These are phyloP conservation scores for Onychorhynchus coronatus DNA, from an alignment of 2,113 vertebrate genomes.

Conservation along the genomic window DNA sequence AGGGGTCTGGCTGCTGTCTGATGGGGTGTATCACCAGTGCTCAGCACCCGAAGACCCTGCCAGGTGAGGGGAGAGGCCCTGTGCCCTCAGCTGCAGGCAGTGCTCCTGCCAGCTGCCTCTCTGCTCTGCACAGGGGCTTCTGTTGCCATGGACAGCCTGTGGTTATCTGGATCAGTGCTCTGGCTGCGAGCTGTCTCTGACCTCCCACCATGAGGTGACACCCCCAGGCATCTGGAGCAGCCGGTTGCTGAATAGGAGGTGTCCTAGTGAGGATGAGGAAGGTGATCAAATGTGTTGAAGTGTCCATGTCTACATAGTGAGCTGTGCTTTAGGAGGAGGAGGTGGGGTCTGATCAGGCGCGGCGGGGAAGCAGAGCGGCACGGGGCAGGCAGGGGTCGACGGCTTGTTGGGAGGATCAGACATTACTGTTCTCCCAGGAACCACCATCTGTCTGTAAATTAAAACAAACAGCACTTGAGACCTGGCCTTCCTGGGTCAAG, in stretches of 20 bases:
- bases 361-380: background rate
- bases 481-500: background rate
- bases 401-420: background rate
- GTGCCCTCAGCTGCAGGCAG: background rate
- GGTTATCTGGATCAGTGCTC: background rate
- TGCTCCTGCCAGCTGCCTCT: background rate
- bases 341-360: fast-evolving
- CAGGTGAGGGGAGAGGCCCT: background rate
- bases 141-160: background rate
- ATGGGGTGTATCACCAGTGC: background rate
- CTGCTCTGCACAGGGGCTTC: background rate
- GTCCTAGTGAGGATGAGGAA: background rate
- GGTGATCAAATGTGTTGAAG: background rate
- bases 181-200: background rate
- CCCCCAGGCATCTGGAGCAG: background rate
- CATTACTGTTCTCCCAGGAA: background rate
- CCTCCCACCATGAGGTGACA: background rate
- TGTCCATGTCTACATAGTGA: background rate
- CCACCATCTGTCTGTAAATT: background rate
- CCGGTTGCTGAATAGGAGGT: background rate
- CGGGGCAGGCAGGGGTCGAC: background rate
- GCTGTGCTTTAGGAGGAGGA: background rate
- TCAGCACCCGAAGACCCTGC: fast-evolving
- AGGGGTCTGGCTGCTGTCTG: background rate
- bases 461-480: background rate